phyloP scores from a whole-genome alignment of 2,113 vertebrate species.

The Ancistrus triradiatus region DNA sequence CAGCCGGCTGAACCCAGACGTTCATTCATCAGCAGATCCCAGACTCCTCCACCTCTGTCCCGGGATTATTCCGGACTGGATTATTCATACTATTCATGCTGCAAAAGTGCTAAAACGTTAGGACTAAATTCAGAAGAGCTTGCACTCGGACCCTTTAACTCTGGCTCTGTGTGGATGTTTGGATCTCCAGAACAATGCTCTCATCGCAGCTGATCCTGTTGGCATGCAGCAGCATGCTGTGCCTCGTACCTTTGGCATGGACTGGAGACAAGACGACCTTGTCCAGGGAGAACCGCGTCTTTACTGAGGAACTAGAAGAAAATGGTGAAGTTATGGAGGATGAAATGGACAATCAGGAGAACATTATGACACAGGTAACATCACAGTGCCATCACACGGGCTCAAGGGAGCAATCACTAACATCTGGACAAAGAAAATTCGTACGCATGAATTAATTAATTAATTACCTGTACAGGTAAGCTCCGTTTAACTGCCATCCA shows the following conservation, averaged over 20 bases:
- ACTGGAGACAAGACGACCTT: background rate
- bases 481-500: no score
- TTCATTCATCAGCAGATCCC: constrained; percentile 30
- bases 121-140: background rate
- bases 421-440: no score
- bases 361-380: constrained; percentile 74
- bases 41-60: background rate
- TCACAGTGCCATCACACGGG: no score
- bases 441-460: no score
- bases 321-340: constrained; percentile 66
- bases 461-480: no score
- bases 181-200: constrained; percentile 6
- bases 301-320: background rate
- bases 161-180: background rate
- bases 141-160: background rate
- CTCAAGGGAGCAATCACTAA: no score
- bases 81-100: background rate
- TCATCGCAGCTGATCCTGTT: background rate
- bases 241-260: background rate
- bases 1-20: constrained; percentile 9
- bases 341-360: constrained; percentile 84
- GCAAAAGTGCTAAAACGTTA: background rate
- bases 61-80: background rate
- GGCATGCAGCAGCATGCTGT: background rate
- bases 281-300: background rate